Conservation (phyloP, 2,113 vertebrate species). For the Paradisaea rubra region DNA sequence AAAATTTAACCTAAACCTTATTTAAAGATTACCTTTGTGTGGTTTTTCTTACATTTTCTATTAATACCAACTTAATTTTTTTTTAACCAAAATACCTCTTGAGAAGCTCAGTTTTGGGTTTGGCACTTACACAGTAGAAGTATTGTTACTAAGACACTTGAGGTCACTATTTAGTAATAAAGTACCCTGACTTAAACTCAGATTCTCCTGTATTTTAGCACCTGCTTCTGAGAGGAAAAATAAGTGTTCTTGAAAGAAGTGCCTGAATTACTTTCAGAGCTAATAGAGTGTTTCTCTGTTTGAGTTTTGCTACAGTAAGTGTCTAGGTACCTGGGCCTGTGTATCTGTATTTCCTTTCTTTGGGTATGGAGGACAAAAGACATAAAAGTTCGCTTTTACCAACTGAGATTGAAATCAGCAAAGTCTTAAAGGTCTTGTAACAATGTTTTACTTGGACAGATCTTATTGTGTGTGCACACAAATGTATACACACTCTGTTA, state of each 20-base stretch:
- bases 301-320: neutral
- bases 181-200: neutral
- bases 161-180: neutral
- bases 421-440: neutral
- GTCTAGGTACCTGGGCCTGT: neutral
- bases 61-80: neutral
- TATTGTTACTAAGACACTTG: neutral
- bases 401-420: neutral
- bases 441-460: neutral
- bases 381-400: neutral
- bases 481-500: rapidly evolving
- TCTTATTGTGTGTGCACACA: neutral
- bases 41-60: neutral
- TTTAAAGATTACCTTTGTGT: neutral
- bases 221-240: neutral
- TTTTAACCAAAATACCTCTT: neutral
- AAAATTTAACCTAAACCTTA: neutral
- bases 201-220: neutral
- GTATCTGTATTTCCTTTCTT: neutral
- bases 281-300: neutral
- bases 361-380: neutral
- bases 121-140: neutral
- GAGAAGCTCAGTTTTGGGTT: neutral
- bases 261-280: neutral
- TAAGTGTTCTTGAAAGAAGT: neutral